These are phyloP conservation scores for Cerastoderma edule DNA, from an alignment of 2,888 invertebrate species.

Conservation along the genomic window DNA sequence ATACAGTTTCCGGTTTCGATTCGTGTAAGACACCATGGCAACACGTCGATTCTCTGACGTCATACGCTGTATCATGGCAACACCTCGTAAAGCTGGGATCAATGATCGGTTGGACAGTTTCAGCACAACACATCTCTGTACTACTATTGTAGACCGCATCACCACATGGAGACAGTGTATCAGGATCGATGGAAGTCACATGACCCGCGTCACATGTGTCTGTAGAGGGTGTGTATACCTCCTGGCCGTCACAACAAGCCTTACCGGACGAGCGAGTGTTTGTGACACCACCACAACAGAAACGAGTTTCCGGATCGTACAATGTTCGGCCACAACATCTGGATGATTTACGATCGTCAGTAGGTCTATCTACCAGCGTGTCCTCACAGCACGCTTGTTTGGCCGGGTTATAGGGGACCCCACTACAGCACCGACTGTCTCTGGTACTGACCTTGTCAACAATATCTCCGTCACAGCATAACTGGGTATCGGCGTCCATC, in stretches of 20 bases:
- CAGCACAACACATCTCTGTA: slow-evolving; percentile 32
- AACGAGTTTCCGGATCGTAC: background rate
- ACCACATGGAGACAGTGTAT: slow-evolving; percentile 22
- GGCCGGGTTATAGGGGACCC: slow-evolving; percentile 13
- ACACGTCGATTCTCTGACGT: slow-evolving; percentile 24
- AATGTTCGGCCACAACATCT: slow-evolving; percentile 11
- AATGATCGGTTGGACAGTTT: background rate
- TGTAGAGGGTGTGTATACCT: background rate
- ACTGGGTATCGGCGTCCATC: slow-evolving; percentile 24
- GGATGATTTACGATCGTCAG: background rate
- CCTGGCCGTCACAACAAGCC: background rate
- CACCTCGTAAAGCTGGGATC: slow-evolving; percentile 5
- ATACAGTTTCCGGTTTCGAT: background rate
- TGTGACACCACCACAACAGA: slow-evolving; percentile 7
- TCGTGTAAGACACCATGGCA: slow-evolving; percentile 19
- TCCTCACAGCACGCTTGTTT: slow-evolving; percentile 33
- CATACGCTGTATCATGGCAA: slow-evolving; percentile 24
- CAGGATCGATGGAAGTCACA: background rate
- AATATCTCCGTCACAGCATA: slow-evolving; percentile 30
- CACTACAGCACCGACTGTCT: slow-evolving; percentile 31
- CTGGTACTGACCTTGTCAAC: slow-evolving; percentile 9
- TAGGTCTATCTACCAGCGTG: slow-evolving; percentile 1
- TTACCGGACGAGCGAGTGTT: background rate
- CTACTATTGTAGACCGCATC: background rate
- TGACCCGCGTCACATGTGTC: slow-evolving; percentile 2